These are phyloP conservation scores for Psephotus haematonotus DNA, from an alignment of 2,113 vertebrate genomes.

Conservation along the genomic window DNA sequence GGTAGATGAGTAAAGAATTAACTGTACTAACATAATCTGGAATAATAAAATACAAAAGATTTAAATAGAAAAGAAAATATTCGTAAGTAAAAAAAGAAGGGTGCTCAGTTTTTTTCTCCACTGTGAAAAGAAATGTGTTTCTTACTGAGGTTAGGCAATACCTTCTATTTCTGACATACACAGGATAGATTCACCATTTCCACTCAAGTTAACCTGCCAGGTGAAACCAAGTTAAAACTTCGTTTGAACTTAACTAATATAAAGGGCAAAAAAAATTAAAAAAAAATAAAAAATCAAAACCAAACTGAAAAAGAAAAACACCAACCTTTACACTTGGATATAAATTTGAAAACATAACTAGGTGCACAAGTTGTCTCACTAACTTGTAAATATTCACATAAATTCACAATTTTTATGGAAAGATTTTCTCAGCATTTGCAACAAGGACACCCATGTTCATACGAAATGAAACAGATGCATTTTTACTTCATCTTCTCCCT, in stretches of 20 bases:
- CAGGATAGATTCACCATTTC: neutral
- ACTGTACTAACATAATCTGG: neutral
- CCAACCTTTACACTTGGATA: neutral
- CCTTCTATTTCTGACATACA: neutral
- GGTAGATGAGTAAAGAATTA: neutral
- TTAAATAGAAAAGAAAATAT: neutral
- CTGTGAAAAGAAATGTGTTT: neutral
- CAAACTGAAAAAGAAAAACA: neutral
- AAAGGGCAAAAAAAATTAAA: accelerated
- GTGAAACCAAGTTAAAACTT: neutral
- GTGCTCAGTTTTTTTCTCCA: neutral
- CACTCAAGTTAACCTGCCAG: neutral
- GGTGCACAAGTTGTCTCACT: neutral
- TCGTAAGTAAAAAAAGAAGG: neutral
- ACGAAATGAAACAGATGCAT: neutral
- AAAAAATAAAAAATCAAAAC: neutral
- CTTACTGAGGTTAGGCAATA: neutral
- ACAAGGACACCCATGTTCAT: neutral
- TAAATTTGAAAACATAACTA: neutral
- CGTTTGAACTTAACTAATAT: neutral
- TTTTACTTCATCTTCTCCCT: neutral
- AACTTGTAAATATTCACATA: neutral
- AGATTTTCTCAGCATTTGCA: neutral
- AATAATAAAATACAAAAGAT: neutral
- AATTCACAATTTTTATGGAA: neutral